These are phyloP conservation scores for Amblyraja radiata DNA, from an alignment of 2,797 vertebrate genomes.

Conservation along the genomic window DNA sequence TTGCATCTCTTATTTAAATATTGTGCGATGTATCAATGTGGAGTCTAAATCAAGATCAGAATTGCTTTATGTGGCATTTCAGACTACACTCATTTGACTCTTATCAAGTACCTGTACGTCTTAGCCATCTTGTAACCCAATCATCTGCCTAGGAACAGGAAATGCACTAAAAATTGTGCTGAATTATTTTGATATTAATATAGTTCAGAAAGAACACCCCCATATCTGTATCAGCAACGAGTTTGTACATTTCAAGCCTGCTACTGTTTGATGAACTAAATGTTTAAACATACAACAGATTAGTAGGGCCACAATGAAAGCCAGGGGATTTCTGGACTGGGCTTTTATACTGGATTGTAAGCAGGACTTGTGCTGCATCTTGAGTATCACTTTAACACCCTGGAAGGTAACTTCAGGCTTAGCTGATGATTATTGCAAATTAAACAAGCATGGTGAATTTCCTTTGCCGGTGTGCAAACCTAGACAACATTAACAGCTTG, in stretches of 20 bases:
- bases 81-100: neutral
- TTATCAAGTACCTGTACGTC: neutral
- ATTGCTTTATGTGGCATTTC: neutral
- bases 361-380: neutral
- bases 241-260: neutral
- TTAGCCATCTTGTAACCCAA: neutral
- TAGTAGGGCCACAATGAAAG: neutral
- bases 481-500: slow-evolving; percentile 1
- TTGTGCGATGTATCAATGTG: neutral
- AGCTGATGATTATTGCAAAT: neutral
- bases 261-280: neutral
- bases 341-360: neutral
- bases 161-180: neutral
- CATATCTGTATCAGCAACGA: neutral
- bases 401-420: neutral
- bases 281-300: slow-evolving; percentile 14
- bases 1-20: neutral
- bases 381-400: neutral
- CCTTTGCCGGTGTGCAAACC: slow-evolving; percentile 1
- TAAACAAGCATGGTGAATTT: neutral
- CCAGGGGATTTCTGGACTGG: neutral
- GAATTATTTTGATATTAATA: neutral
- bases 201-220: neutral
- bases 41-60: neutral
- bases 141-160: neutral